Evolutionary conservation across 2,797 vertebrate genomes (phyloP).

Genomic region (Halcyon chelicuti): DNA sequence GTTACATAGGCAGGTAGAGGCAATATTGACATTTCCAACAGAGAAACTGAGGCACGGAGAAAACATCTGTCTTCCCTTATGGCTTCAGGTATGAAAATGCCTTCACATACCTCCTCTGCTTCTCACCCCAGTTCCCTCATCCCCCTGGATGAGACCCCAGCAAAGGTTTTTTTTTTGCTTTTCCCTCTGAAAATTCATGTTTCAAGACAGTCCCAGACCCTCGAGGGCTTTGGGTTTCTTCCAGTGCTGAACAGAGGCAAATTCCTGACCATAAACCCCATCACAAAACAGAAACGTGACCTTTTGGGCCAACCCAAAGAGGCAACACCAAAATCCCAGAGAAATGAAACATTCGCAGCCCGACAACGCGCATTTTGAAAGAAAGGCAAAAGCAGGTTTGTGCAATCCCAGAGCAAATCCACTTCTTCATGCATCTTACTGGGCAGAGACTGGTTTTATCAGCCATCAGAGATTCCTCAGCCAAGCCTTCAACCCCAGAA

Average conservation of each 20-base stretch:
- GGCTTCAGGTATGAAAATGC: background rate
- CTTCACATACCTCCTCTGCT: background rate
- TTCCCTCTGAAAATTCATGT: background rate
- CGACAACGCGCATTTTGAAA: background rate
- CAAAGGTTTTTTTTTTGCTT: background rate
- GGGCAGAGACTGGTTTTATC: background rate
- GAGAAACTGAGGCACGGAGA: background rate
- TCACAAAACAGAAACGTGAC: background rate
- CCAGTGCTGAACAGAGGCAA: background rate
- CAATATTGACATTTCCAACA: background rate
- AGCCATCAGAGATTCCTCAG: background rate
- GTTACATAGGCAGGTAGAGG: background rate
- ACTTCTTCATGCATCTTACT: rapidly evolving
- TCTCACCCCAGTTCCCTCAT: rapidly evolving
- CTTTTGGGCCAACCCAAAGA: background rate
- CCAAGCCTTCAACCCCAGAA: rapidly evolving
- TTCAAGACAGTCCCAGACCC: background rate
- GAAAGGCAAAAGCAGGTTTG: background rate
- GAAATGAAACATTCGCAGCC: background rate
- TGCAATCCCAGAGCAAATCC: background rate
- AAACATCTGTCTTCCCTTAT: background rate
- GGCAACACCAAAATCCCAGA: background rate
- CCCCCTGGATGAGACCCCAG: background rate
- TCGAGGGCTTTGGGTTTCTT: background rate
- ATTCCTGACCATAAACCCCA: background rate